A percentile compares a stretch with the other conserved stretches of the same genome.
These are phyloP conservation scores for Platichthys stellatus DNA, from an alignment of 2,113 vertebrate species.

Conservation along the genomic window DNA sequence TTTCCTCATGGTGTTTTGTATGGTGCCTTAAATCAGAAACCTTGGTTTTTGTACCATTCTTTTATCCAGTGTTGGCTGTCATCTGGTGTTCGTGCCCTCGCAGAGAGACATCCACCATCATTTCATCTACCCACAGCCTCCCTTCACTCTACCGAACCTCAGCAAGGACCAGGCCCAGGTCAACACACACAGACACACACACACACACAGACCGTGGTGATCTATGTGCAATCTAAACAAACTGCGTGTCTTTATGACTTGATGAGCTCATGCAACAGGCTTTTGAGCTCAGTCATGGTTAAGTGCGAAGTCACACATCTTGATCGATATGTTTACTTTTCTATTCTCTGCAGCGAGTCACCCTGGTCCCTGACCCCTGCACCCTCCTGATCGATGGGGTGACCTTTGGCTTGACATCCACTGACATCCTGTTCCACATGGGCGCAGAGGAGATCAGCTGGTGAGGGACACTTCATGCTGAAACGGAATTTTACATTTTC, in stretches of 20 bases:
- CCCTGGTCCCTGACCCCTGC: conserved; percentile 91
- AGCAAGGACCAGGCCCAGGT: conserved; percentile 86
- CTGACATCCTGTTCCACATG: conserved; percentile 92
- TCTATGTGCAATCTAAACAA: neutral
- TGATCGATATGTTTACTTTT: neutral
- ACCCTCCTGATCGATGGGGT: conserved; percentile 87
- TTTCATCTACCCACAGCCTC: conserved; percentile 90
- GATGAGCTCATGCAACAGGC: too few species aligned
- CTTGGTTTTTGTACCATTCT: neutral
- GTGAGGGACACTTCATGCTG: conserved; percentile 69
- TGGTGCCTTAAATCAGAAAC: neutral
- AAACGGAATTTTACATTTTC: neutral
- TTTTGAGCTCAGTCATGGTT: neutral
- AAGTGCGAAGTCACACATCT: too few species aligned
- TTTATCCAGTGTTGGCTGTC: conserved; percentile 75
- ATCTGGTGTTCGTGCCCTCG: conserved; percentile 88
- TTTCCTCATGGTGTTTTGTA: neutral
- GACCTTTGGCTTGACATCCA: conserved; percentile 89
- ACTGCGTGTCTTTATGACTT: neutral
- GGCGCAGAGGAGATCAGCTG: conserved; percentile 93
- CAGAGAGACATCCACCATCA: conserved; percentile 89
- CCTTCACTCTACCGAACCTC: conserved; percentile 80
- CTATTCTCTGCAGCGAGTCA: conserved; percentile 82
- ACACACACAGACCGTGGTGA: neutral
- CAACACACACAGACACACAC: conserved; percentile 5